phyloP scores from a whole-genome alignment of 2,888 invertebrate species.

The Cotesia congregata region DNA sequence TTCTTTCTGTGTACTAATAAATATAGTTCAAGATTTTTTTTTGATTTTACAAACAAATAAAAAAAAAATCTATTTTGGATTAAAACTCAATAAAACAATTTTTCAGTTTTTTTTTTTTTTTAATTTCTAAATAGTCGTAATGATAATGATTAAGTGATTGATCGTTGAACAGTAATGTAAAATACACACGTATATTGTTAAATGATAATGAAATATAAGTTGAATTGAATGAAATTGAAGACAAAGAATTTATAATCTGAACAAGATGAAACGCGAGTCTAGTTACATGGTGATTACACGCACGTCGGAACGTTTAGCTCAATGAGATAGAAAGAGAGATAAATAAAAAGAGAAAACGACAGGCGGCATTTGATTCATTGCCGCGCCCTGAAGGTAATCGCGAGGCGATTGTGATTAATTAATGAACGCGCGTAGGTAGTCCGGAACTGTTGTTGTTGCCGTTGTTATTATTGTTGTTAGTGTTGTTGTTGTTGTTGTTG shows the following conservation, averaged over 20 bases:
- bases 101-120: too few species aligned
- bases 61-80: too few species aligned
- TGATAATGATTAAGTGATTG: background rate
- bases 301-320: slow-evolving; percentile 26
- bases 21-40: too few species aligned
- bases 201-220: background rate
- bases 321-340: slow-evolving; percentile 25
- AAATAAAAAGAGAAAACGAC: slow-evolving; percentile 16
- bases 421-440: slow-evolving; percentile 41
- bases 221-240: slow-evolving; percentile 3
- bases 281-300: slow-evolving; percentile 35
- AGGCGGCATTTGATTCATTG: slow-evolving; percentile 40
- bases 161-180: background rate
- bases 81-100: too few species aligned
- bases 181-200: slow-evolving; percentile 6
- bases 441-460: slow-evolving; percentile 30
- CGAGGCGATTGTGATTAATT: slow-evolving; percentile 44
- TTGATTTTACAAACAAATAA: too few species aligned
- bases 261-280: slow-evolving; percentile 31
- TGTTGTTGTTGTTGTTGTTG: background rate
- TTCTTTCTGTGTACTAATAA: too few species aligned
- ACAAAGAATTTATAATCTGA: slow-evolving; percentile 13
- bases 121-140: too few species aligned
- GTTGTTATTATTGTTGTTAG: background rate
- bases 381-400: slow-evolving; percentile 41